Evolutionary conservation across 2,113 vertebrate species (phyloP).

Genomic region (Lichenostomus cassidix): DNA sequence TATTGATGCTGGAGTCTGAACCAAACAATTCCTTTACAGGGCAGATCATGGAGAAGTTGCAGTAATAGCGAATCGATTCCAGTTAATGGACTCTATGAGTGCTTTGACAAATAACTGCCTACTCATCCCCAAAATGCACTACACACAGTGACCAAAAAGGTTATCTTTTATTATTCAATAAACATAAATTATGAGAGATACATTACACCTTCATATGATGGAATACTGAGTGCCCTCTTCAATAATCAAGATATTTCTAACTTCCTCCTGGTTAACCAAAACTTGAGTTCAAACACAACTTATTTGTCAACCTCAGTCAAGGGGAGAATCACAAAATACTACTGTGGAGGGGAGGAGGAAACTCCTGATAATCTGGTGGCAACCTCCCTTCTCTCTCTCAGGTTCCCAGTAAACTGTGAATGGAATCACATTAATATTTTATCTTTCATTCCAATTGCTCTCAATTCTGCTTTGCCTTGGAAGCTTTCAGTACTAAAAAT

Average conservation of each 20-base stretch:
- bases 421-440: neutral
- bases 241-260: neutral
- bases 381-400: neutral
- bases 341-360: neutral
- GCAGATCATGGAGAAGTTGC: constrained; percentile 38
- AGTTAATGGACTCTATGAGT: neutral
- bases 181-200: neutral
- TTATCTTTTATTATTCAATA: neutral
- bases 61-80: constrained; percentile 50
- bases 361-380: neutral
- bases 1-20: constrained; percentile 56
- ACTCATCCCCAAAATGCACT: constrained; percentile 6
- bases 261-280: neutral
- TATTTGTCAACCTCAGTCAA: neutral
- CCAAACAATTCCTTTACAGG: constrained; percentile 50
- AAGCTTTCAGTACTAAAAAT: constrained; percentile 30
- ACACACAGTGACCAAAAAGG: neutral
- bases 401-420: neutral
- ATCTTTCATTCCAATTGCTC: neutral
- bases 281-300: neutral
- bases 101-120: constrained; percentile 12
- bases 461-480: constrained; percentile 24
- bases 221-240: neutral
- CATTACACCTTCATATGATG: neutral
- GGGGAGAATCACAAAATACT: neutral